phyloP scores from a whole-genome alignment of 1,140 invertebrate species.

The Ridgeia piscesae region DNA sequence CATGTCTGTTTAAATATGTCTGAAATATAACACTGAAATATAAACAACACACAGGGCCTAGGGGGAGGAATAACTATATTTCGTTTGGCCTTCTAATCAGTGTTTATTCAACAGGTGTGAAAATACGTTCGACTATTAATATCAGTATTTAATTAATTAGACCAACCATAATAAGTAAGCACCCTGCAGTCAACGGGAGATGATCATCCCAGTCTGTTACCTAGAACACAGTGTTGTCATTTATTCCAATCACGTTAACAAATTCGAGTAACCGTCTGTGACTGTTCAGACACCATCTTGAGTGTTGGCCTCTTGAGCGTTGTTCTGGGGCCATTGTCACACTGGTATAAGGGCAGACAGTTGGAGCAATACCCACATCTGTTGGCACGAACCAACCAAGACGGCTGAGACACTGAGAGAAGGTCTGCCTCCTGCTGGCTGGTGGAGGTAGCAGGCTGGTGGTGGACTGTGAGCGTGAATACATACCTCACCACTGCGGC shows the following conservation, averaged over 20 bases:
- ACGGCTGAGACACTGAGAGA: neutral
- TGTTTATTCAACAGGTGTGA: neutral
- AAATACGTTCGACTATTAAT: neutral
- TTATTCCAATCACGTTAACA: neutral
- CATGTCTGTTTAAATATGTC: neutral
- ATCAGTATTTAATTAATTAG: neutral
- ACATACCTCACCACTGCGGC: neutral
- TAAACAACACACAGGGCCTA: neutral
- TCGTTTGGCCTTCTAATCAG: too few species aligned
- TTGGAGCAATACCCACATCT: neutral
- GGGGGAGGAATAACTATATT: too few species aligned
- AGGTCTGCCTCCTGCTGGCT: neutral
- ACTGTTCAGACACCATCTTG: neutral
- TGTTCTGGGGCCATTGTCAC: neutral
- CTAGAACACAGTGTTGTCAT: neutral
- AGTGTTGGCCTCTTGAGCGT: too few species aligned
- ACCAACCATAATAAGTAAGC: neutral
- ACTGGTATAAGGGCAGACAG: neutral
- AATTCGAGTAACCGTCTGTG: neutral
- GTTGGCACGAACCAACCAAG: neutral
- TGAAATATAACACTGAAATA: neutral
- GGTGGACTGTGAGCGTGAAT: neutral
- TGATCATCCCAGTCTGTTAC: neutral
- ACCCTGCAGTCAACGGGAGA: neutral
- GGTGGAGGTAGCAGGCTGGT: neutral